Evolutionary conservation across 2,888 invertebrate species (phyloP).

Genomic region (Hyles lineata): DNA sequence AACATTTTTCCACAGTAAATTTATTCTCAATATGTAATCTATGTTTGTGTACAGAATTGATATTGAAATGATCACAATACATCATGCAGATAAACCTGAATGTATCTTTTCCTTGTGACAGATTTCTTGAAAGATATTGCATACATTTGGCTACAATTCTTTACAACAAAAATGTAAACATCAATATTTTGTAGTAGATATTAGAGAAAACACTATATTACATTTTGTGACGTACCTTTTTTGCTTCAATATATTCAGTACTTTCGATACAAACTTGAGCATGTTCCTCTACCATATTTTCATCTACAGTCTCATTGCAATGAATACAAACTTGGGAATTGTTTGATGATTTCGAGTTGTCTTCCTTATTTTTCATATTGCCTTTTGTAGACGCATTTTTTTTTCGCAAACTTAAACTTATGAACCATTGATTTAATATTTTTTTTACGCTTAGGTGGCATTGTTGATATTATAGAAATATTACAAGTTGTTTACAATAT

Average conservation of each 20-base stretch:
- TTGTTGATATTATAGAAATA: slow-evolving; percentile 38
- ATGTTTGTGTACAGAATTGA: too few relatives aligned
- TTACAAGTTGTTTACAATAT: slow-evolving; percentile 36
- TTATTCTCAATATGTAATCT: too few relatives aligned
- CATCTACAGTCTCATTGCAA: slow-evolving; percentile 8
- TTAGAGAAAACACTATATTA: neutral
- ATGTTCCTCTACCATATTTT: neutral
- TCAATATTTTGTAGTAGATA: neutral
- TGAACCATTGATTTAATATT: slow-evolving; percentile 55
- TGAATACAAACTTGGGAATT: neutral
- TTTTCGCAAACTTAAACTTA: slow-evolving; percentile 49
- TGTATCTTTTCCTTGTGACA: too few relatives aligned
- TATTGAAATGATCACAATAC: too few relatives aligned
- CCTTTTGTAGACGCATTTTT: slow-evolving; percentile 33
- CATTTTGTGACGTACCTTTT: neutral
- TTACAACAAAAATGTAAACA: neutral
- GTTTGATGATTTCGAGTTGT: slow-evolving; percentile 1
- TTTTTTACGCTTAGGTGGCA: slow-evolving; percentile 71
- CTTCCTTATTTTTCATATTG: slow-evolving; percentile 30
- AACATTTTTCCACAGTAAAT: too few relatives aligned
- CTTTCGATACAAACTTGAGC: too few relatives aligned
- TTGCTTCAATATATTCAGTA: neutral
- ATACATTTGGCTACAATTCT: neutral
- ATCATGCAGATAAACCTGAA: too few relatives aligned
- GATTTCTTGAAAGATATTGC: neutral